phyloP scores from a whole-genome alignment of 2,113 vertebrate species.

The Cryptotis parvus region DNA sequence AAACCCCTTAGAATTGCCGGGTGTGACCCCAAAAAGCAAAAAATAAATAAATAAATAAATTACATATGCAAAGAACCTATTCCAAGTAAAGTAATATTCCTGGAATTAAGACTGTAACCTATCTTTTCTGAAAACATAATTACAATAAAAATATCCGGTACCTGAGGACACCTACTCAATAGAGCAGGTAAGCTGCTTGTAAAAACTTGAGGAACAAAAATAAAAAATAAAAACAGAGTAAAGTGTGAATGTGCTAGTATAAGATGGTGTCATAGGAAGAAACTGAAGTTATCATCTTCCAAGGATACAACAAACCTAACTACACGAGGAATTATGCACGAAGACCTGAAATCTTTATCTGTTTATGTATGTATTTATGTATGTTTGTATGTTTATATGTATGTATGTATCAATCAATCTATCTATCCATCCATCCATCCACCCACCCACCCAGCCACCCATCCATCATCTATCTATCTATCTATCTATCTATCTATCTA shows the following conservation, averaged over 20 bases:
- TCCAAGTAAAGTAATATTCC: constrained; percentile 2
- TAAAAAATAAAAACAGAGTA: too few relatives aligned
- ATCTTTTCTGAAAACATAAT: background rate
- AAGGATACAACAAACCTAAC: background rate
- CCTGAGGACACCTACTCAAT: background rate
- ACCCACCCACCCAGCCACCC: too few relatives aligned
- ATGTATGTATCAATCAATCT: too few relatives aligned
- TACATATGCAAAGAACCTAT: background rate
- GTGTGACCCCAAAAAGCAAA: too few relatives aligned
- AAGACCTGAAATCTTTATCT: too few relatives aligned
- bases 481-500: too few relatives aligned
- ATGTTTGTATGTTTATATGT: too few relatives aligned
- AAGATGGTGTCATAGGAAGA: background rate
- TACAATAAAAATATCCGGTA: constrained; percentile 16
- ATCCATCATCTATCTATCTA: too few relatives aligned
- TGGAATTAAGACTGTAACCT: background rate
- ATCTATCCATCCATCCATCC: too few relatives aligned
- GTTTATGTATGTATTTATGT: too few relatives aligned
- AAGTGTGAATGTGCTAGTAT: background rate
- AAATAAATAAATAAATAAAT: too few relatives aligned
- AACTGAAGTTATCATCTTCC: background rate
- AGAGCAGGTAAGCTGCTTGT: background rate
- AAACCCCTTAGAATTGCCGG: too few relatives aligned
- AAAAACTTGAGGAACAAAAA: constrained; percentile 11
- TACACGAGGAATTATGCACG: background rate